Percentiles rank a stretch among this genome's conserved stretches.
These are phyloP conservation scores for Myotis findleyi DNA, from an alignment of 2,797 vertebrate genomes.

Conservation along the genomic window DNA sequence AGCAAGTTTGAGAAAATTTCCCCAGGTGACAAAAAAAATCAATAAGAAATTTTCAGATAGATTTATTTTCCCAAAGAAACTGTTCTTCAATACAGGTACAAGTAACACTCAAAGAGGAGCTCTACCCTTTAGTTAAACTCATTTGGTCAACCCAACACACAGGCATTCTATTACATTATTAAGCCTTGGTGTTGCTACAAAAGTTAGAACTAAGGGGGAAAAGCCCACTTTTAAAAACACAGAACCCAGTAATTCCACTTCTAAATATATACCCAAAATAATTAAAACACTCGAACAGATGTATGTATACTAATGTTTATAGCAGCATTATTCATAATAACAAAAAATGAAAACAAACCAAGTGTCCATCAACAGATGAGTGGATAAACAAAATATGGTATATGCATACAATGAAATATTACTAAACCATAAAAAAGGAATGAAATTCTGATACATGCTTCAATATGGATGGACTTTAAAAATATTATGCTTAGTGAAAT, in stretches of 20 bases:
- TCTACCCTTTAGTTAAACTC: background rate
- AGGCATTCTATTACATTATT: background rate
- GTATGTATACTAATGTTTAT: background rate
- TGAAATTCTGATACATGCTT: background rate
- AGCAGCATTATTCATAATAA: background rate
- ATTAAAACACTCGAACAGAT: background rate
- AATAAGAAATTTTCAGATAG: background rate
- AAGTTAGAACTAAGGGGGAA: background rate
- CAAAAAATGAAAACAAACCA: background rate
- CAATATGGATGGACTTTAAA: background rate
- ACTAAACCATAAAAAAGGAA: background rate
- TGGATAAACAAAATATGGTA: background rate
- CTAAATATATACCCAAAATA: background rate
- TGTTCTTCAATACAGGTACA: background rate
- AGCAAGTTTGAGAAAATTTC: background rate
- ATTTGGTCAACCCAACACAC: background rate
- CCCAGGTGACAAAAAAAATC: background rate
- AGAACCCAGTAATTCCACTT: background rate
- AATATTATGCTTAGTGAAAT: background rate
- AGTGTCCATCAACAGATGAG: background rate
- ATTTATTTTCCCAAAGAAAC: slow-evolving; percentile 16
- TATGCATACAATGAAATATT: background rate
- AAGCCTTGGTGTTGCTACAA: background rate
- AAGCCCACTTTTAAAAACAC: background rate
- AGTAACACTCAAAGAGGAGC: background rate